phyloP scores from a whole-genome alignment of 2,888 invertebrate species.

The Pheosia tremula region DNA sequence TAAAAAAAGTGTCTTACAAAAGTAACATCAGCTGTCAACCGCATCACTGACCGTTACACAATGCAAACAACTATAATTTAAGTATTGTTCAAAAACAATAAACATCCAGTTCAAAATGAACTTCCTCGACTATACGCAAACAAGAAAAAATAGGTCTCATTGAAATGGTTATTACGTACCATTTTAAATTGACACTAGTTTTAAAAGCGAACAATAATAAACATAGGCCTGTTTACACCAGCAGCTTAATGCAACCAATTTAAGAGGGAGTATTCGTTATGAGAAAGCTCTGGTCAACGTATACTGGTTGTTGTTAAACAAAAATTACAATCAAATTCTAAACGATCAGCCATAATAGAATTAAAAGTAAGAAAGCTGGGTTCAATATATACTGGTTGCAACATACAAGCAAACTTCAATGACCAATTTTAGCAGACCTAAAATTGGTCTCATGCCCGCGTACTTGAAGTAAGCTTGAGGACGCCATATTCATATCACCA shows the following conservation, averaged over 20 bases:
- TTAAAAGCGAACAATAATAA: neutral
- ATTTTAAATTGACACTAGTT: neutral
- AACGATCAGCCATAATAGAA: neutral
- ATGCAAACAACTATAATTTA: constrained; percentile 38
- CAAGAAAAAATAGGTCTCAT: neutral
- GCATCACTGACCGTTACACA: constrained; percentile 62
- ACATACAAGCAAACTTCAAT: neutral
- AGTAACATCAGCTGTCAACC: constrained; percentile 67
- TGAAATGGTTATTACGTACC: neutral
- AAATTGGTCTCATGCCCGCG: no score
- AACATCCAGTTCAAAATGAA: constrained; percentile 6
- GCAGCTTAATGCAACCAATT: constrained; percentile 3
- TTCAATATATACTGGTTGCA: constrained; percentile 14
- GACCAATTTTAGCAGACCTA: constrained; percentile 10
- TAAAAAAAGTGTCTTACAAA: constrained; percentile 44
- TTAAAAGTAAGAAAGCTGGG: constrained; percentile 7
- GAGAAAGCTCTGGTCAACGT: no score
- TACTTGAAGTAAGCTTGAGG: no score
- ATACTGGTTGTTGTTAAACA: no score
- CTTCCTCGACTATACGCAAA: neutral
- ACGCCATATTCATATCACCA: no score
- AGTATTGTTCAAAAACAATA: constrained; percentile 47
- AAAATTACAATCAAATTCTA: no score
- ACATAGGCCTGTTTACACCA: neutral
- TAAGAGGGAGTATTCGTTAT: constrained; percentile 5